A percentile compares a stretch with the other conserved stretches of the same genome.
phyloP scores from a whole-genome alignment of 2,113 vertebrate genomes.

The Urocitellus parryii region DNA sequence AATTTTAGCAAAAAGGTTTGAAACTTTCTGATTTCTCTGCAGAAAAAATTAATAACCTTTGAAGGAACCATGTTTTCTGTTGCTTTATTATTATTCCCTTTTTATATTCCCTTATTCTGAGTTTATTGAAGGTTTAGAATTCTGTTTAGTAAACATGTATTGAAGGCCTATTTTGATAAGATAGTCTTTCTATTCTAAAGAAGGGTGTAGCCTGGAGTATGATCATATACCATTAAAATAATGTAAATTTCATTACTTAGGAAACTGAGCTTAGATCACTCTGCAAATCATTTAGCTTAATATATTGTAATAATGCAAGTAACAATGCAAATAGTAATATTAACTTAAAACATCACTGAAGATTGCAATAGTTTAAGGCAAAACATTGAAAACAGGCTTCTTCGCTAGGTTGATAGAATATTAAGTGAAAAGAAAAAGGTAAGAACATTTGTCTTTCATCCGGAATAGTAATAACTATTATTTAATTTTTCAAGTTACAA shows the following conservation, averaged over 20 bases:
- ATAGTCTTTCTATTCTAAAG: neutral
- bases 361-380: neutral
- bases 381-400: neutral
- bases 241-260: conserved; percentile 21
- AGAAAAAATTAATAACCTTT: neutral
- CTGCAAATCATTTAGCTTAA: neutral
- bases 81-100: neutral
- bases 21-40: neutral
- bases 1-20: conserved; percentile 1
- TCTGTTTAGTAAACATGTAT: neutral
- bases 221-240: neutral
- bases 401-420: neutral
- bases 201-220: neutral
- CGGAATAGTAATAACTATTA: conserved; percentile 66
- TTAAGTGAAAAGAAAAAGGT: conserved; percentile 67
- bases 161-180: neutral
- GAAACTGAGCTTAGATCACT: neutral
- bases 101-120: neutral
- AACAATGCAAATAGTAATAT: neutral
- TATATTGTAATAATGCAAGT: neutral
- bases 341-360: neutral
- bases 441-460: conserved; percentile 68
- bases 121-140: neutral
- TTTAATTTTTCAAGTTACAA: conserved; percentile 77
- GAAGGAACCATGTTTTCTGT: neutral